Evolutionary conservation across 2,113 vertebrate genomes (phyloP).

Genomic region (Trinectes maculatus): DNA sequence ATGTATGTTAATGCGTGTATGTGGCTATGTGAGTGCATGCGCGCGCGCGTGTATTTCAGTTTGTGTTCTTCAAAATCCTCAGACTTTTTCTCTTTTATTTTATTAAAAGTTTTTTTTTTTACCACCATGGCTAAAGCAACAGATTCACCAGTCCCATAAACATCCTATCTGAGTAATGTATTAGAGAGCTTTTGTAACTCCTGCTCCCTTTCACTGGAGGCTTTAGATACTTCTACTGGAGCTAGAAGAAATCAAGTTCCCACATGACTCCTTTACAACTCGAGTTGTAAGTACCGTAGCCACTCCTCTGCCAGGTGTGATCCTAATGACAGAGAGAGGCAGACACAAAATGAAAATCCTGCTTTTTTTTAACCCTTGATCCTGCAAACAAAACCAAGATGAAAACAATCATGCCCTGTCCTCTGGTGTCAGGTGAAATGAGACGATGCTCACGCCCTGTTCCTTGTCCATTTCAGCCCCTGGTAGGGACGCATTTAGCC

Average conservation of each 20-base stretch:
- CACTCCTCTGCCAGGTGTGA: conserved; percentile 43
- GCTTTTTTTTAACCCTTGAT: conserved; percentile 25
- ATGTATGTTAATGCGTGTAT: conserved; percentile 66
- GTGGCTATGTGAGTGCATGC: conserved; percentile 65
- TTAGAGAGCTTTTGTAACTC: conserved; percentile 34
- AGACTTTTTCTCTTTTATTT: conserved; percentile 68
- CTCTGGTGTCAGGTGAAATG: conserved; percentile 65
- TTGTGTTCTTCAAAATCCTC: conserved; percentile 76
- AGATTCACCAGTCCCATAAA: conserved; percentile 52
- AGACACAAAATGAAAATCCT: conserved; percentile 41
- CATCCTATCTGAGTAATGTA: conserved; percentile 58
- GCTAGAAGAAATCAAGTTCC: conserved; percentile 39
- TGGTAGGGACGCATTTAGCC: conserved; percentile 63
- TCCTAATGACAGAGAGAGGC: conserved; percentile 41
- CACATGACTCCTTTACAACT: conserved; percentile 33
- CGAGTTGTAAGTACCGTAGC: conserved; percentile 31
- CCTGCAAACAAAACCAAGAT: conserved; percentile 61
- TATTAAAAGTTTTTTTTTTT: conserved; percentile 59
- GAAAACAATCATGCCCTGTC: conserved; percentile 78
- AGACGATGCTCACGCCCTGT: conserved; percentile 59
- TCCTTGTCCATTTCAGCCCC: conserved; percentile 63
- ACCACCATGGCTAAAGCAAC: conserved; percentile 51
- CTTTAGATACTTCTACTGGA: conserved; percentile 47
- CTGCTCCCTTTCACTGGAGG: conserved; percentile 38
- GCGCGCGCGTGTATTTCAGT: conserved; percentile 60